phyloP scores from a whole-genome alignment of 2,888 invertebrate species.

The Ormyrus labotus region DNA sequence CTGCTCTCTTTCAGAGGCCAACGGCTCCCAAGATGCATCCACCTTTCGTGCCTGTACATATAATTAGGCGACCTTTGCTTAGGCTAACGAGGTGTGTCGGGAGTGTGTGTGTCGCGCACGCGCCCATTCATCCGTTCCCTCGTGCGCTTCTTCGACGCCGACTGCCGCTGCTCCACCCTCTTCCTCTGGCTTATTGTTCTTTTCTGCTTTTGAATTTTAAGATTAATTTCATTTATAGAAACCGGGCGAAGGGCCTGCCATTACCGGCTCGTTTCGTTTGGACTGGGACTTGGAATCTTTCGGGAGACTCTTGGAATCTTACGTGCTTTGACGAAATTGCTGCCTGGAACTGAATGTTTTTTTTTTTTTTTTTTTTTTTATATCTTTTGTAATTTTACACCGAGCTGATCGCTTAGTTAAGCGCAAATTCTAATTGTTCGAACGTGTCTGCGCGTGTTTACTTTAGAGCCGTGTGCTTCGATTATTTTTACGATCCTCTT shows the following conservation, averaged over 20 bases:
- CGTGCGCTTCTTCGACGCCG: neutral
- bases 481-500: slow-evolving; percentile 36
- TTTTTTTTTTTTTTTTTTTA: neutral
- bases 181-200: neutral
- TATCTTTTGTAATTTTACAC: neutral
- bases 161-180: neutral
- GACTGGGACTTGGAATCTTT: no score
- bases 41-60: neutral
- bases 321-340: no score
- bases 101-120: neutral
- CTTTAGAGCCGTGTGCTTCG: neutral
- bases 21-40: no score
- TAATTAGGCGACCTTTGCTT: slow-evolving; percentile 15
- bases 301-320: no score
- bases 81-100: slow-evolving; percentile 8
- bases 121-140: neutral
- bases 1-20: no score
- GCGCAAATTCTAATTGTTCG: neutral
- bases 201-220: no score
- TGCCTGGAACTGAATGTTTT: neutral
- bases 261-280: no score
- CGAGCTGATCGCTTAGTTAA: neutral
- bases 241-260: no score
- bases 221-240: no score
- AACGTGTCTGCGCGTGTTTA: neutral